Base-by-base conservation (phyloP, 2,888 invertebrate species). In the Brachyptera risi region DNA sequence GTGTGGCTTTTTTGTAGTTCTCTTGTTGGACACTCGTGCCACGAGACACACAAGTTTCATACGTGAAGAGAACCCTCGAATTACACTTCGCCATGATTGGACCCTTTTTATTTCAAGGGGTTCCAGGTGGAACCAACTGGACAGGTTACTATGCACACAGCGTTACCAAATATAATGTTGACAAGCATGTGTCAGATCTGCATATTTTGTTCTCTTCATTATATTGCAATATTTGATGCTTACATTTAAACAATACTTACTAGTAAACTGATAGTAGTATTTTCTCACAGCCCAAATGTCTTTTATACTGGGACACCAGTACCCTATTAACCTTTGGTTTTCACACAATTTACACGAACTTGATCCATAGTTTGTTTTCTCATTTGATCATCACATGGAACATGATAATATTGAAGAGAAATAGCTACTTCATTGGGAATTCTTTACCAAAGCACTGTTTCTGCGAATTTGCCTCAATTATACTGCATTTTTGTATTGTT, bases 1-100 rank as follows among this genome's bases (percentile, higher is more conserved):
- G 64, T 50, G 64, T 64, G 60, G 62, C 62, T 62, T 64, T 59
- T 57, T 44, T 38, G 35, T 60, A 60, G 60, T 42, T 56, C n/a
- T 44, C 23, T 56, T 19, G 15, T 56, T n/a, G 13, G 40, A 38
- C 40, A 38, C 15, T 15, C 40, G 17, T n/a, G 17, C 40, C n/a
- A n/a, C n/a, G n/a, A 38, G 35, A 35, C 35, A 35, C 7, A 35
- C 35, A 35, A 13, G 40, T 17, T 38, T n/a, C n/a, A n/a, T n/a
- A n/a, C n/a, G n/a, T n/a, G n/a, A n/a, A n/a, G n/a, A 31, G 31
- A 7, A 31, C 31, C 31, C 5, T 31, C 11, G 5, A 31, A 31
- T 31, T 31, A 31, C 31, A 17, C 21, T 17, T 11, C 44, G 11
- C 44, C 4, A 44, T 44, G 21, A 19, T 4, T 15, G 15, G 11